phyloP scores from a whole-genome alignment of 2,797 vertebrate genomes.

The Karalla daura region DNA sequence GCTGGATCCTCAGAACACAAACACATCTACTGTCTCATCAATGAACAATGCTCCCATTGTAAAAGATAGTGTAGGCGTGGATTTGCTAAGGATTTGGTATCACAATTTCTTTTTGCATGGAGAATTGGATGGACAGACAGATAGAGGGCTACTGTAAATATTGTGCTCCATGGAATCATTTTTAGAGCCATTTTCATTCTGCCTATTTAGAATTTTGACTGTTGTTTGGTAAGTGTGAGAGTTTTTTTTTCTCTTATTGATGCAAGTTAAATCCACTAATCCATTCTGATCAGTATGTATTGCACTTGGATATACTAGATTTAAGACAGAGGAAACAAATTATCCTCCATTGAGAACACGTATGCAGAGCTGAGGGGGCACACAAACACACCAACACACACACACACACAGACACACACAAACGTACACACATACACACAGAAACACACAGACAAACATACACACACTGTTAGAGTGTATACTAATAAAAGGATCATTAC shows the following conservation, averaged over 20 bases:
- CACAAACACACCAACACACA: neutral
- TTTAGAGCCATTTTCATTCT: conserved; percentile 22
- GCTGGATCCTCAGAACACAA: conserved; percentile 42
- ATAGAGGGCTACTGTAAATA: conserved; percentile 41
- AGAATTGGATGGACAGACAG: conserved; percentile 45
- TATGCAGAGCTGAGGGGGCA: neutral
- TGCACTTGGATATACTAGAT: conserved; percentile 19
- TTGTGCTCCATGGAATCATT: conserved; percentile 24
- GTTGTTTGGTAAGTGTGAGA: conserved; percentile 5
- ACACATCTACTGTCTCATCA: conserved; percentile 66
- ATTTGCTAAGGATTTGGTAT: conserved; percentile 70
- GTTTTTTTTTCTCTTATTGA: conserved; percentile 21
- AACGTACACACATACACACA: no score
- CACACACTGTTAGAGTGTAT: conserved; percentile 30
- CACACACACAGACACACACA: neutral
- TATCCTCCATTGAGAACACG: conserved; percentile 29
- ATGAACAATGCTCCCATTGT: conserved; percentile 69
- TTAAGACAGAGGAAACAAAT: conserved; percentile 23
- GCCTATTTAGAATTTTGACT: neutral
- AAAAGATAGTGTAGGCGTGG: conserved; percentile 61
- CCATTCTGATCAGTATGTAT: conserved; percentile 38
- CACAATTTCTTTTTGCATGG: conserved; percentile 43
- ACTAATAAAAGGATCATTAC: conserved; percentile 67
- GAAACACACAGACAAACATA: conserved; percentile 3
- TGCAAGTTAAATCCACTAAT: conserved; percentile 36